phyloP scores from a whole-genome alignment of 2,113 vertebrate species.

The Sphyrna mokarran region DNA sequence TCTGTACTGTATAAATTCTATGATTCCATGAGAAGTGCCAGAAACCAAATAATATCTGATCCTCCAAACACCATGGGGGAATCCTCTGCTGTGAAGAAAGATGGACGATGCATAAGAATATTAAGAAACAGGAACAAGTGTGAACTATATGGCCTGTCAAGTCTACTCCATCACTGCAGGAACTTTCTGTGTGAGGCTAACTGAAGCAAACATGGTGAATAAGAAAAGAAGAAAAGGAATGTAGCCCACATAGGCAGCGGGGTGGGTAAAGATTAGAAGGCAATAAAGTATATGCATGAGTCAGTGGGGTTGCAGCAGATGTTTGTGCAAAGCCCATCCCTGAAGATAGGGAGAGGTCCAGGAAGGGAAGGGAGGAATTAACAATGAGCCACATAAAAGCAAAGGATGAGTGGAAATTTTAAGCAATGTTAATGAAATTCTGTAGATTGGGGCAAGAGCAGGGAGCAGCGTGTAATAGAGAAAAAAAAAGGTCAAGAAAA shows the following conservation, averaged over 20 bases:
- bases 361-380: neutral
- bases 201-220: neutral
- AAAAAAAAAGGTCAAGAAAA: neutral
- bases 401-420: neutral
- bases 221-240: neutral
- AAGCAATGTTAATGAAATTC: neutral
- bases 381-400: neutral
- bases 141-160: neutral
- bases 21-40: neutral
- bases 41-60: neutral
- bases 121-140: neutral
- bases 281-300: neutral
- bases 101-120: neutral
- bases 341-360: neutral
- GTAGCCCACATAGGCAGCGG: neutral
- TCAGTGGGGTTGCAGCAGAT: neutral
- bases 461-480: neutral
- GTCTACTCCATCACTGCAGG: neutral
- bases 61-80: neutral
- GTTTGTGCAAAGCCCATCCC: neutral
- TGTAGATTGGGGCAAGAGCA: neutral
- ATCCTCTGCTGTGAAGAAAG: neutral
- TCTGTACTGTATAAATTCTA: too few relatives aligned
- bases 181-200: neutral
- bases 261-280: neutral